Base-by-base conservation (phyloP, 2,888 invertebrate species). In the Blomia tropicalis region DNA sequence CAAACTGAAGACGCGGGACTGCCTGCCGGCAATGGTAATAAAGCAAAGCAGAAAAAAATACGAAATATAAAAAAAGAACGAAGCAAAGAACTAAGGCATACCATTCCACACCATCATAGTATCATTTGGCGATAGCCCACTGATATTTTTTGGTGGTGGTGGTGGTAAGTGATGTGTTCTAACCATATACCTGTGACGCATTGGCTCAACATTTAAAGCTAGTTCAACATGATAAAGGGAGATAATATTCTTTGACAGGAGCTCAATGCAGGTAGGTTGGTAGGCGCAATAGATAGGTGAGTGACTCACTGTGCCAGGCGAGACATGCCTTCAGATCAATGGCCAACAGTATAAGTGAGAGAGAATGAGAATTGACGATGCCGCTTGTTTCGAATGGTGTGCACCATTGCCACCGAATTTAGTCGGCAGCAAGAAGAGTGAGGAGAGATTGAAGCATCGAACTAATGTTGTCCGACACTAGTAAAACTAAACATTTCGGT, bases 191-290 rank as follows among this genome's bases (percentile, higher is more conserved):
- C 36, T 36, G 51, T 19, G 23, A 11, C 7, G 7, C 7, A 47
- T 14, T 47, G 22, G 51, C 51, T 47, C 51, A 47, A n/a, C 51
- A 47, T 7, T 27, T 7, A 7, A 14, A 19, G 51, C 22, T 14
- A 14, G 27, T 47, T 47, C 51, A 19, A 7, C 51, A 11, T n/a
- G 51, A 47, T 47, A 47, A 47, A 47, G 51, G 7, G n/a, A 11
- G 51, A 47, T 47, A 19, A 47, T 47, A 47, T 47, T 47, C 51
- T 47, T 27, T 47, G 51, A 47, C 51, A 47, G 51, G 51, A 7
- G 51, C n/a, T n/a, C 7, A n/a, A 47, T 47, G 51, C 51, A 47
- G 51, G 51, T 47, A 47, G 51, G 51, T n/a, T n/a, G n/a, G n/a
- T n/a, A n/a, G n/a, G n/a, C n/a, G n/a, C n/a, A n/a, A n/a, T n/a